These are phyloP conservation scores for Falco peregrinus DNA, from an alignment of 2,797 vertebrate genomes.

Conservation along the genomic window DNA sequence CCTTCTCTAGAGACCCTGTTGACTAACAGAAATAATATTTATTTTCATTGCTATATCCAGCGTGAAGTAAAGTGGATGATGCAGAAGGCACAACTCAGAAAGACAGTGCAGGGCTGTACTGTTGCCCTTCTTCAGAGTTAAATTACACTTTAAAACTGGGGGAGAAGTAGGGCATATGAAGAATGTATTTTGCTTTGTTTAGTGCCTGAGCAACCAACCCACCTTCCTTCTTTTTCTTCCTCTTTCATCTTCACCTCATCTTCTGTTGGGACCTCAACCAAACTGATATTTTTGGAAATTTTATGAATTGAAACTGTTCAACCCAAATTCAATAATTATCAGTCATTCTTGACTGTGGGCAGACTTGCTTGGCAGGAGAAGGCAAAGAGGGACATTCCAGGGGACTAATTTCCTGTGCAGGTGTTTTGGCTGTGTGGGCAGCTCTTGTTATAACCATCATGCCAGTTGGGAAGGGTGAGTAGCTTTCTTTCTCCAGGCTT, in stretches of 20 bases:
- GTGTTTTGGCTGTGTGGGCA: not conserved
- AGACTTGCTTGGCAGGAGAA: constrained; percentile 35
- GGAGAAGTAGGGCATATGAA: not conserved
- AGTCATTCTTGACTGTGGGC: constrained; percentile 10
- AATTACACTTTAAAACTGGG: not conserved
- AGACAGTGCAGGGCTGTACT: not conserved
- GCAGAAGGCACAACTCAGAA: not conserved
- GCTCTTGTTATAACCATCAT: not conserved
- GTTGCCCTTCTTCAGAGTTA: not conserved
- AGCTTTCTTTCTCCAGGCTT: not conserved
- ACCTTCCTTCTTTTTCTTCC: not conserved
- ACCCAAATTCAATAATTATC: constrained; percentile 28
- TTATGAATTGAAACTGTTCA: not conserved
- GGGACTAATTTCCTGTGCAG: constrained; percentile 37
- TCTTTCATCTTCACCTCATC: constrained; percentile 22
- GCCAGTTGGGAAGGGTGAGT: not conserved
- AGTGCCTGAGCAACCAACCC: not conserved
- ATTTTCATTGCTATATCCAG: constrained; percentile 34
- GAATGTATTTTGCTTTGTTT: not conserved
- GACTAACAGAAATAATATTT: constrained; percentile 37
- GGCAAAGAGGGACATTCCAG: constrained; percentile 1
- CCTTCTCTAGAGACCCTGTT: constrained; percentile 11
- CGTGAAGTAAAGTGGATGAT: not conserved
- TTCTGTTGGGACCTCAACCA: not conserved
- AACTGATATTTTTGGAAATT: not conserved